Conservation (phyloP, 2,797 vertebrate species). For the Centropyge bicolor region DNA sequence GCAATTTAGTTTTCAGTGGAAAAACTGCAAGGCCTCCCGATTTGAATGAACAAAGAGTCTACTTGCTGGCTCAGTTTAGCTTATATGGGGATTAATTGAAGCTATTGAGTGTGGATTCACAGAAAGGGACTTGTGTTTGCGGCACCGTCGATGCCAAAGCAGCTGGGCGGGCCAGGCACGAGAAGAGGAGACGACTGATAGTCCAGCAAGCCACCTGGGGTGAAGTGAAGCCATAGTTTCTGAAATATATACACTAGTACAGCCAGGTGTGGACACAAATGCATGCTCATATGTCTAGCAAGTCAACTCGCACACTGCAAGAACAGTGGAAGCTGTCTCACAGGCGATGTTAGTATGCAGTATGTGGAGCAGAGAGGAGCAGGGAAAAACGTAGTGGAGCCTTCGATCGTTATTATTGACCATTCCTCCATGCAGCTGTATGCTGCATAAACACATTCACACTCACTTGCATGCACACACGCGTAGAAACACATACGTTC, state of each 20-base stretch:
- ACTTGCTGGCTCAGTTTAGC: constrained; percentile 61
- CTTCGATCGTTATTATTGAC: constrained; percentile 85
- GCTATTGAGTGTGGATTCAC: constrained; percentile 72
- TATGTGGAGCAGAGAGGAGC: constrained; percentile 71
- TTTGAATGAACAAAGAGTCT: constrained; percentile 67
- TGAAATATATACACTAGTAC: constrained; percentile 64
- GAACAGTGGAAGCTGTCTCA: constrained; percentile 68
- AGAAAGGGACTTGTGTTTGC: constrained; percentile 77
- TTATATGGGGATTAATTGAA: constrained; percentile 74
- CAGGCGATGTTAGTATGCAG: constrained; percentile 77
- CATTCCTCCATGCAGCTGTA: constrained; percentile 65
- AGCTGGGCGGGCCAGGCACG: constrained; percentile 70
- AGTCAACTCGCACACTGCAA: constrained; percentile 16
- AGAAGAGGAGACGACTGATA: constrained; percentile 56
- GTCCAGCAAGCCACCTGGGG: constrained; percentile 68
- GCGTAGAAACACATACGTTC: constrained; percentile 18
- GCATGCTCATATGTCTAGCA: constrained; percentile 34
- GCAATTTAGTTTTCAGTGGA: constrained; percentile 38
- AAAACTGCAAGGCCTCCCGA: constrained; percentile 42
- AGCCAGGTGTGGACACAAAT: constrained; percentile 60
- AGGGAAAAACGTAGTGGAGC: constrained; percentile 68
- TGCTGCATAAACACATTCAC: constrained; percentile 69
- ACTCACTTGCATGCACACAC: constrained; percentile 38
- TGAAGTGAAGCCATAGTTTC: constrained; percentile 64
- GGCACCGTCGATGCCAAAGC: constrained; percentile 73